Evolutionary conservation across 2,797 vertebrate genomes (phyloP).

Genomic region (Melanogrammus aeglefinus): DNA sequence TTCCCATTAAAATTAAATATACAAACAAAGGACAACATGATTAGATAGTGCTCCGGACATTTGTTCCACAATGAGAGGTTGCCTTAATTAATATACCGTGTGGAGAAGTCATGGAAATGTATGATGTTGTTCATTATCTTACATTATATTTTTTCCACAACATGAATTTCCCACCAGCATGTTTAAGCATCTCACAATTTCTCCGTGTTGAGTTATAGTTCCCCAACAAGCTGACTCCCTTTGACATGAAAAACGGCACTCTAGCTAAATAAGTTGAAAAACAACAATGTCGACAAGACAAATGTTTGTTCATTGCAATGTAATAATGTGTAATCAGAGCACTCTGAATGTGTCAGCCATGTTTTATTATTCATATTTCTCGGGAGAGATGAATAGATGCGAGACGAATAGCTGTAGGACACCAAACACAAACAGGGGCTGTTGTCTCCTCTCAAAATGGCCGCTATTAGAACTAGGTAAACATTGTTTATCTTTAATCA

Average conservation of each 20-base stretch:
- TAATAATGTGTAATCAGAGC: conserved; percentile 74
- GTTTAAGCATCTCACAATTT: conserved; percentile 26
- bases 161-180: conserved; percentile 1
- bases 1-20: conserved; percentile 1
- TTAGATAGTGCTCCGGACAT: too few species aligned
- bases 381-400: background rate
- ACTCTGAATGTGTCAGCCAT: conserved; percentile 66
- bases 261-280: conserved; percentile 59
- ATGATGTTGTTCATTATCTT: too few species aligned
- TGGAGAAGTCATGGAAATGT: too few species aligned
- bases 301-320: conserved; percentile 73
- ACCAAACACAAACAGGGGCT: conserved; percentile 66
- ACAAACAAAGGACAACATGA: background rate
- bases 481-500: conserved; percentile 71
- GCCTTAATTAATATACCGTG: too few species aligned
- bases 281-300: conserved; percentile 68
- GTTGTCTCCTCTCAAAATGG: conserved; percentile 65
- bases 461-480: conserved; percentile 70
- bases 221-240: conserved; percentile 43
- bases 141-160: too few species aligned
- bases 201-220: conserved; percentile 48
- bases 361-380: conserved; percentile 67
- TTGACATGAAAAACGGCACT: conserved; percentile 60
- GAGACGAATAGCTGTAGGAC: conserved; percentile 64
- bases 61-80: too few species aligned